A percentile compares a stretch with the other conserved stretches of the same genome.
phyloP scores from a whole-genome alignment of 2,888 invertebrate genomes.

The Apodemia mormo region DNA sequence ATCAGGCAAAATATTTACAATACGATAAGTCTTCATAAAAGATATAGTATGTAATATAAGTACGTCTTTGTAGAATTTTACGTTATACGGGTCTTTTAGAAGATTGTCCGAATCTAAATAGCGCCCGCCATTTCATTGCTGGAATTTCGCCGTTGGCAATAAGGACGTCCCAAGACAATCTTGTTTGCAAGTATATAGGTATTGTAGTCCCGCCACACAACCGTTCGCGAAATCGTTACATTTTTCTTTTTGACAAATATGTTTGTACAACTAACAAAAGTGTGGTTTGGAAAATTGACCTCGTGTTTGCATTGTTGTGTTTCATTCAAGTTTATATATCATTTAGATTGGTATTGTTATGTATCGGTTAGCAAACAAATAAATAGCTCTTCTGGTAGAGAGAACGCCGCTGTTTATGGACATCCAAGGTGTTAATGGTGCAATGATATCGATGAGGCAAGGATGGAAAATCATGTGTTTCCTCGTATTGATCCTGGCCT shows the following conservation, averaged over 20 bases:
- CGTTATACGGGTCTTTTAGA: conserved; percentile 4
- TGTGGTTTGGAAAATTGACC: conserved; percentile 29
- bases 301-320: conserved; percentile 19
- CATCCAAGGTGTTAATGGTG: too few species aligned
- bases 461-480: too few species aligned
- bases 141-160: conserved; percentile 28
- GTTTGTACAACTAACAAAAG: conserved; percentile 28
- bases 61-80: background rate
- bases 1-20: too few species aligned
- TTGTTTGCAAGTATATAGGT: conserved; percentile 29
- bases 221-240: conserved; percentile 14
- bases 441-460: too few species aligned
- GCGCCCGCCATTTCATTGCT: conserved; percentile 20
- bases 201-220: conserved; percentile 30
- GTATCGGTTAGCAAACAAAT: too few species aligned
- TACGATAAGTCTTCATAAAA: background rate
- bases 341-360: too few species aligned
- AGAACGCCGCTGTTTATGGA: too few species aligned
- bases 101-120: conserved; percentile 22
- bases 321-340: too few species aligned
- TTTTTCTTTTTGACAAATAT: conserved; percentile 30
- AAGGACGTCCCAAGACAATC: conserved; percentile 32
- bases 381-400: too few species aligned
- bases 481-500: too few species aligned
- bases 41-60: background rate